Evolutionary conservation across 1,140 invertebrate species (phyloP).

Genomic region (Steinernema feltiae): DNA sequence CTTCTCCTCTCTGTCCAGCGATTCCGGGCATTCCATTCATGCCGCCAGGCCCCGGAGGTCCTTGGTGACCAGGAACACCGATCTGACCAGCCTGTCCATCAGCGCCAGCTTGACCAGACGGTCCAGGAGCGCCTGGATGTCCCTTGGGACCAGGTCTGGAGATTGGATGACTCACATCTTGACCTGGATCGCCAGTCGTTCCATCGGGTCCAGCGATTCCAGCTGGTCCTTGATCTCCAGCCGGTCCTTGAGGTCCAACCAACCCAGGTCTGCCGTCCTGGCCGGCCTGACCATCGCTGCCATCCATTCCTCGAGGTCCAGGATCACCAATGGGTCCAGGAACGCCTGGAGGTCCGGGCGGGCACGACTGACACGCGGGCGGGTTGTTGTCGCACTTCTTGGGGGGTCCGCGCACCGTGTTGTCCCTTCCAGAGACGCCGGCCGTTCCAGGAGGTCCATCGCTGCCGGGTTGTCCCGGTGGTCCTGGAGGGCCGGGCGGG

Average conservation of each 20-base stretch:
- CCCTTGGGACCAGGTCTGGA: neutral
- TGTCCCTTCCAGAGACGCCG: conserved; percentile 34
- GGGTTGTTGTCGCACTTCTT: neutral
- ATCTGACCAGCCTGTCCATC: neutral
- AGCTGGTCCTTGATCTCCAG: neutral
- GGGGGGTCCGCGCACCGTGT: conserved; percentile 3
- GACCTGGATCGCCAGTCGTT: neutral
- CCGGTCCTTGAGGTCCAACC: neutral
- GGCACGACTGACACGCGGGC: neutral
- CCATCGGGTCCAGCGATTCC: neutral
- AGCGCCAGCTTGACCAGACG: neutral
- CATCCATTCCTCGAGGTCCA: neutral
- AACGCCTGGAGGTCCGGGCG: neutral
- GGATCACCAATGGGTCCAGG: neutral
- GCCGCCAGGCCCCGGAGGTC: neutral
- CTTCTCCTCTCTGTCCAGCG: neutral
- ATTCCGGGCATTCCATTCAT: neutral
- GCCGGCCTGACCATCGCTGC: neutral
- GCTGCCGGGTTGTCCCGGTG: conserved; percentile 25
- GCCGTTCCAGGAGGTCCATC: conserved; percentile 22
- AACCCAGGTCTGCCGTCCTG: neutral
- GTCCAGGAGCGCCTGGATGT: neutral
- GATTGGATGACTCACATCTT: neutral
- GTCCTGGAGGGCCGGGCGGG: conserved; percentile 38
- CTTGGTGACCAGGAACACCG: neutral